These are phyloP conservation scores for Microctenopoma steveboyesi DNA, from an alignment of 2,797 vertebrate genomes.

Conservation along the genomic window DNA sequence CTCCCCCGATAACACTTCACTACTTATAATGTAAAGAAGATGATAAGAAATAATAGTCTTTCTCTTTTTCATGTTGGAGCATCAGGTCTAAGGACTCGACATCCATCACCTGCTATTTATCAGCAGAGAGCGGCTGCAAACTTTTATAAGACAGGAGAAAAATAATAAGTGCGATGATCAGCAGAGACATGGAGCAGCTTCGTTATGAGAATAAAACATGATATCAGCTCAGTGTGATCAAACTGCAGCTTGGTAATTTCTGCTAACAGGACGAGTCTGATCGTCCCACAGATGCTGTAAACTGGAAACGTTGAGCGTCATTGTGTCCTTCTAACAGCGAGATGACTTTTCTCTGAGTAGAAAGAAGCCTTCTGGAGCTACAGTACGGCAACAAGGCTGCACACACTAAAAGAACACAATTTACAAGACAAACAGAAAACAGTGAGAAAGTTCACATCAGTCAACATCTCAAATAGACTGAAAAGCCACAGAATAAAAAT, in stretches of 20 bases:
- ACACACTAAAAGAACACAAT: too few relatives aligned
- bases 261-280: background rate
- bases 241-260: slow-evolving; percentile 20
- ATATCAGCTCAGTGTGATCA: slow-evolving; percentile 34
- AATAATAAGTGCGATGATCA: slow-evolving; percentile 68
- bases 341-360: too few relatives aligned
- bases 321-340: too few relatives aligned
- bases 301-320: background rate
- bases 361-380: too few relatives aligned
- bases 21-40: slow-evolving; percentile 70
- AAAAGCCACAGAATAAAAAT: too few relatives aligned
- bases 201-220: slow-evolving; percentile 51
- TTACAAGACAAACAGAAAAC: too few relatives aligned
- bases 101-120: slow-evolving; percentile 74
- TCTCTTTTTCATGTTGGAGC: slow-evolving; percentile 49
- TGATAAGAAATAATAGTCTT: slow-evolving; percentile 78
- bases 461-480: too few relatives aligned
- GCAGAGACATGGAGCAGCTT: slow-evolving; percentile 39
- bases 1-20: slow-evolving; percentile 61
- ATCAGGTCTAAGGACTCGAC: slow-evolving; percentile 34
- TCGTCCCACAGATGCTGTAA: background rate
- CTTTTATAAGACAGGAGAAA: slow-evolving; percentile 50
- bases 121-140: slow-evolving; percentile 24
- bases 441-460: too few relatives aligned
- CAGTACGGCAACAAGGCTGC: too few relatives aligned